Base-by-base conservation (phyloP, 2,797 vertebrate genomes). In the Chelmon rostratus region DNA sequence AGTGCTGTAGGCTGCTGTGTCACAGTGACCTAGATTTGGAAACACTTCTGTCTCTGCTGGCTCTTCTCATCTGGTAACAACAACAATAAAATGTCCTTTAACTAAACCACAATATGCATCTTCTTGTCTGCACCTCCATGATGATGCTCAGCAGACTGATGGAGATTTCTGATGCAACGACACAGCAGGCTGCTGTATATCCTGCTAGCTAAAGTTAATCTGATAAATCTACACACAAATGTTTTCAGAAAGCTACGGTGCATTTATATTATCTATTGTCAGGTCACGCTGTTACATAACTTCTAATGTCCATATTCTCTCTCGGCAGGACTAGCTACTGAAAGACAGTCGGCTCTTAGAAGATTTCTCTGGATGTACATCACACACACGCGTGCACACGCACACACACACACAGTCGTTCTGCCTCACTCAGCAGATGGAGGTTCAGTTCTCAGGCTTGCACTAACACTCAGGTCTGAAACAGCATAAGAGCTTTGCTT, bases 351-450 rank as follows among this genome's bases (percentile, higher is more conserved):
- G 4, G 76, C 78, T 81, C 66, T 74, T 19, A 73, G 82, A 65
- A 78, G 72, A 77, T 78, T 75, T 83, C 78, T 79, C 63, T 91
- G 73, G 89, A 88, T 70, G 68, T 58, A 74, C 78, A 76, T 54
- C 78, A 59, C 73, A 69, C 65, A 67, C 62, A 50, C 72, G 49
- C 49, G 74, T 50, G 50, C 67, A 77, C 57, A 73, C 59, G 74
- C 8, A 68, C 57, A 68, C 42, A 71, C 56, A 64, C 42, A 50
- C 53, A 56, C 61, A 47, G 21, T 31, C 25, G 38, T 73, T 79
- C 72, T 84, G 76, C 69, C 46, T 83, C 75, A 71, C 56, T 85
- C 84, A 79, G 81, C 82, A 88, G 67, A 86, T 77, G 73, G 78
- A 63, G 1, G 38, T 72, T 81, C 65, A 76, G 33, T n/a, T 79